Evolutionary conservation across 92 coral and sea anemone species (phyloP), one percentile per base, ranked within the genome.

Genomic region (Virgularia gustaviana): DNA sequence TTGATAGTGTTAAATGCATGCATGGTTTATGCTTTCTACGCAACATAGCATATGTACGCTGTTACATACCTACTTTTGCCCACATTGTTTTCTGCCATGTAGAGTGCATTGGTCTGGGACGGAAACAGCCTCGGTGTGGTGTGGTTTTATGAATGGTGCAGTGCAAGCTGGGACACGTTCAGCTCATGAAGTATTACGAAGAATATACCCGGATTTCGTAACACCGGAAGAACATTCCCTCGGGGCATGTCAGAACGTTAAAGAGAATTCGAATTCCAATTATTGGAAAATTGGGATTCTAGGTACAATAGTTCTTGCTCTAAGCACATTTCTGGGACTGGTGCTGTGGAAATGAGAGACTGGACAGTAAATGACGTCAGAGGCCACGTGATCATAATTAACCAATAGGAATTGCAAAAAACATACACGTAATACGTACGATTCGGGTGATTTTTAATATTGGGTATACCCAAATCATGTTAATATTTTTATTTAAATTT

Each of bases 31-130:
- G 55, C 55, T 39, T 8, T 8, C 45, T 8, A 16, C 45, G 8
- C 16, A 8, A 39, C 45, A 39, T 8, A 39, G 9, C 8, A 8
- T 16, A 39, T 8, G 45, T 8, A 39, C 45, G 45, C 45, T 39
- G 16, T 39, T 16, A 39, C 45, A 39, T 39, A 39, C 45, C 8
- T 16, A 20, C 22, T 20, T 10, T 32, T 1, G 28, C 22, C 9
- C 5, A 31, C n/a, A 56, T 33, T 57, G 36, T 31, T 74, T 13
- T 49, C 59, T 39, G 10, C n/a, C n/a, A n/a, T n/a, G n/a, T 70
- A 91, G 97, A 60, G 53, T 91, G 64, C 90, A 91, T 57, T 91
- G 96, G 97, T 96, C 96, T 24, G 97, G 90, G 0, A 86, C 97
- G 15, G 97, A 91, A 36, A 79, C 83, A 5, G 87, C 88, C 4